Percentiles rank a stretch among this genome's conserved stretches.
These are phyloP conservation scores for Opisthocomus hoazin DNA, from an alignment of 2,113 vertebrate species.

Conservation along the genomic window DNA sequence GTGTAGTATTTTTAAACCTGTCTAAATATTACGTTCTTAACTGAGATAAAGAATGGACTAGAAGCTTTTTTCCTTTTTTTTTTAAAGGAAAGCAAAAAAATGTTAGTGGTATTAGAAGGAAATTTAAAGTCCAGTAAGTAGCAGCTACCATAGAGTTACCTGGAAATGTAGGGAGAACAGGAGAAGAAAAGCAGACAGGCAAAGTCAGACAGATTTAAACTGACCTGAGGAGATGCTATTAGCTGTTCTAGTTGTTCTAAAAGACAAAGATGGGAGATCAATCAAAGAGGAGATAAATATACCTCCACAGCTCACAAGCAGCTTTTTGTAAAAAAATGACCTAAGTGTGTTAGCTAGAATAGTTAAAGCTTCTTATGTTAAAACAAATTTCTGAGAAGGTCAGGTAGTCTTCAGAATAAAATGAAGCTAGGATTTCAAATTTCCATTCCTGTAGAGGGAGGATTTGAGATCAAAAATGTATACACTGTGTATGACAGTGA, in stretches of 20 bases:
- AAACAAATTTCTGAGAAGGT: background rate
- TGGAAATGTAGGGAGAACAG: background rate
- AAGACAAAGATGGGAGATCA: background rate
- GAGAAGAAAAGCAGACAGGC: background rate
- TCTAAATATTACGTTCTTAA: background rate
- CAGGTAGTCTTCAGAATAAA: background rate
- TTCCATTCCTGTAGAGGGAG: background rate
- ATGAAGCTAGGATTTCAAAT: background rate
- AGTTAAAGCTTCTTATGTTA: background rate
- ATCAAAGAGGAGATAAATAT: background rate
- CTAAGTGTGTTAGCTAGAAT: background rate
- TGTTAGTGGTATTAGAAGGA: background rate
- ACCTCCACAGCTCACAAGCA: background rate
- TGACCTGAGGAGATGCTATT: background rate
- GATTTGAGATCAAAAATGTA: background rate
- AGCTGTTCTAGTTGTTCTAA: background rate
- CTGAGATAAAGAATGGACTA: background rate
- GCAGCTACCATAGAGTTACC: background rate
- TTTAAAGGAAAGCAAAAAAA: background rate
- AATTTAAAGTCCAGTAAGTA: background rate
- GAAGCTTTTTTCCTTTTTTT: background rate
- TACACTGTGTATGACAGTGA: background rate
- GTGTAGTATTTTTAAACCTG: background rate
- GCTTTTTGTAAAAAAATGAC: background rate
- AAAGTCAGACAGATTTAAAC: background rate